phyloP scores from a whole-genome alignment of 1,140 invertebrate genomes.

The Euglossa dilemma region DNA sequence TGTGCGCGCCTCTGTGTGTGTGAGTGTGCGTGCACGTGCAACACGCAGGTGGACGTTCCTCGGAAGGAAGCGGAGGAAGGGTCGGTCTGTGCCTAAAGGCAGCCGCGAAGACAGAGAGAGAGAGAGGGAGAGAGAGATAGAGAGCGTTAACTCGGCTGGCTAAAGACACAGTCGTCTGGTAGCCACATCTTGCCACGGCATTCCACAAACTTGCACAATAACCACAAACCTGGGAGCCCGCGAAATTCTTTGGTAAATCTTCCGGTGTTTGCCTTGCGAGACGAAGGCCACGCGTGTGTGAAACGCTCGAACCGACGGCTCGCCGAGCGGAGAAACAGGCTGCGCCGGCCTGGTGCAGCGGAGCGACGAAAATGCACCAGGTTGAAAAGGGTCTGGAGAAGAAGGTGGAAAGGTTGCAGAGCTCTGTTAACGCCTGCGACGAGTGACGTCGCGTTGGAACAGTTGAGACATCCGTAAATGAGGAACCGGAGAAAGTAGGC shows the following conservation, averaged over 20 bases:
- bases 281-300: conserved; percentile 3
- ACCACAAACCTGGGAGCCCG: conserved; percentile 14
- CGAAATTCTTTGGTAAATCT: conserved; percentile 44
- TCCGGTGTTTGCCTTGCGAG: background rate
- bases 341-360: background rate
- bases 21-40: background rate
- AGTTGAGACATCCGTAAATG: conserved; percentile 14
- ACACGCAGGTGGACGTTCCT: conserved; percentile 10
- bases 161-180: conserved; percentile 3
- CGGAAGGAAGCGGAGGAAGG: background rate
- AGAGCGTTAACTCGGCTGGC: conserved; percentile 39
- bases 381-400: conserved; percentile 8
- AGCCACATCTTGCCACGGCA: conserved; percentile 24
- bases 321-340: background rate
- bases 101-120: too few species aligned
- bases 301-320: background rate
- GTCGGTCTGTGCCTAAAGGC: background rate
- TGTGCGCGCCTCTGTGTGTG: too few species aligned
- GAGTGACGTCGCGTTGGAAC: conserved; percentile 5
- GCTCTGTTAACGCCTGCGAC: background rate
- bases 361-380: background rate
- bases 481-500: conserved; percentile 9
- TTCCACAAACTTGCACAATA: conserved; percentile 64
- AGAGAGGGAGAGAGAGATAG: too few species aligned
- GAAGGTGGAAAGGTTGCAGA: background rate